Conservation (phyloP, 92 coral and sea anemone genomes). For the Porites evermanni region DNA sequence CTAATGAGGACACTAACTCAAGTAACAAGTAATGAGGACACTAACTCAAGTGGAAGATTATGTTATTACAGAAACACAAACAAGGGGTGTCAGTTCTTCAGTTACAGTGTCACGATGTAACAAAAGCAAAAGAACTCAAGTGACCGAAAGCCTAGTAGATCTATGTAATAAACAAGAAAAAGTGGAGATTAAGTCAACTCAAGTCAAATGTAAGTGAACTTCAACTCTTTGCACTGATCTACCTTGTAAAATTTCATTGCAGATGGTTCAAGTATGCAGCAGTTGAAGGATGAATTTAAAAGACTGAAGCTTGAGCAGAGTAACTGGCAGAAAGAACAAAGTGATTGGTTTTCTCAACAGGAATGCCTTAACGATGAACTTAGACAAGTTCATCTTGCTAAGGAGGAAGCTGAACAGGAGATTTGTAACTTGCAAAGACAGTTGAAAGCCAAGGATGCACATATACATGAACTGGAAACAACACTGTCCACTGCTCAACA, state of each 20-base stretch:
- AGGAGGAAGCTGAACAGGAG: constrained; percentile 26
- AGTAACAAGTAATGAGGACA: no score
- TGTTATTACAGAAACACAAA: no score
- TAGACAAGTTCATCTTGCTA: background rate
- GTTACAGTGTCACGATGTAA: no score
- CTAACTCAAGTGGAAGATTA: no score
- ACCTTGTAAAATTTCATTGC: background rate
- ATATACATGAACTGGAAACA: constrained; percentile 51
- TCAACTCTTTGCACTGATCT: no score
- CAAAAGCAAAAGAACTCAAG: no score
- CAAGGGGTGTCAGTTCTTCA: no score
- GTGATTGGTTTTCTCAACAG: constrained; percentile 6
- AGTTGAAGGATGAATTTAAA: constrained; percentile 19
- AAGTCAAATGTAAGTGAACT: no score
- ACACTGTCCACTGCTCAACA: constrained; percentile 62
- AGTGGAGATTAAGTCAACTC: no score
- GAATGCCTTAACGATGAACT: constrained; percentile 41
- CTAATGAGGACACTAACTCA: no score
- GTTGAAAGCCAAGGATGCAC: constrained; percentile 23
- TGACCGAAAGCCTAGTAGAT: no score
- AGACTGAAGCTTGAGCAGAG: constrained; percentile 29
- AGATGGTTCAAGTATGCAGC: constrained; percentile 16
- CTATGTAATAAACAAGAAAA: no score
- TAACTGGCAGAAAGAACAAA: constrained; percentile 31
- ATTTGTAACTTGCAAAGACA: constrained; percentile 13